Base-by-base conservation (phyloP, 2,113 vertebrate genomes). In the Pycnonotus jocosus region DNA sequence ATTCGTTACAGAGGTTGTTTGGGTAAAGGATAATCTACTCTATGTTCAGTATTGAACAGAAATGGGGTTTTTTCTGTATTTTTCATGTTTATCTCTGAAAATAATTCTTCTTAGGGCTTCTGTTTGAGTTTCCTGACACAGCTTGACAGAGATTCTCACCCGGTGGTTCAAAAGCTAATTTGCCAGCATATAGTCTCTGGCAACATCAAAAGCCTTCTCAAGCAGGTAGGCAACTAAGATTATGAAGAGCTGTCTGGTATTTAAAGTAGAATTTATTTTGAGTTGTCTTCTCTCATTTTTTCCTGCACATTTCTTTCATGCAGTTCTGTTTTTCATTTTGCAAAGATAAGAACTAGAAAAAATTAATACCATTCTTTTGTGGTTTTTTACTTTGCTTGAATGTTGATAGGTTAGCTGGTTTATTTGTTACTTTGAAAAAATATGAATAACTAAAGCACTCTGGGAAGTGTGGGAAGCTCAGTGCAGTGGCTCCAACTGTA, bases 71-170 rank as follows among this genome's bases (percentile, higher is more conserved):
- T 73, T 78, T 60, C 21, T 21, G 9, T 76, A 13, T 48, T 21
- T 86, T 87, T 82, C 11, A 13, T 40, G 31, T 61, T 92, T 38
- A 11, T 69, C 27, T 42, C 56, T 76, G 57, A 87, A 91, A 91
- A 57, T 27, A n/a, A 37, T 74, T 80, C 2, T 88, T 95, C 51
- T 44, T 93, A 99, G 99, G 99, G 99, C 53, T 99, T 99, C 97
- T 99, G 99, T 94, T 97, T 99, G 96, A 99, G 99, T 95, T 99
- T 99, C 95, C 96, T 99, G 70, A 99, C 99, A 2, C 99, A 99
- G 88, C 98, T 99, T 94, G 99, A 99, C 97, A 98, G 99, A 95
- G 84, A 92, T 81, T 99, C 99, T 88, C 98, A 99, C 69, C 99
- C 99, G 2, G 5, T 98, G 38, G 99, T 99, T 92, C 99, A 99